Percentiles rank a stretch among this genome's conserved stretches.
These are phyloP conservation scores for Nymphicus hollandicus DNA, from an alignment of 2,113 vertebrate genomes.

Conservation along the genomic window DNA sequence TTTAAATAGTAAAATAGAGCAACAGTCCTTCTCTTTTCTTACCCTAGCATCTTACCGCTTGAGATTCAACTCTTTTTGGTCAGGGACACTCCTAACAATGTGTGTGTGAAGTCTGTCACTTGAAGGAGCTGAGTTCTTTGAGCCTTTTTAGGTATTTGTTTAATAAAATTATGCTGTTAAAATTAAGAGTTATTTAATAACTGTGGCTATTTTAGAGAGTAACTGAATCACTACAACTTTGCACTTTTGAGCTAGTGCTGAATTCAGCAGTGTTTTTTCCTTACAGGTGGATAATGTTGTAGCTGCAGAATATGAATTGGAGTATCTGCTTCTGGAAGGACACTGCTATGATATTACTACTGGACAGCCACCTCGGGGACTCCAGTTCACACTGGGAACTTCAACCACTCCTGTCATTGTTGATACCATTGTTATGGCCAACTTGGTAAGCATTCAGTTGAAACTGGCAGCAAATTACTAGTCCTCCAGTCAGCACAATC, in stretches of 20 bases:
- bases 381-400: slow-evolving; percentile 94
- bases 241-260: background rate
- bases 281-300: slow-evolving; percentile 89
- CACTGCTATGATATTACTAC: slow-evolving; percentile 98
- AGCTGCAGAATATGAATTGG: slow-evolving; percentile 92
- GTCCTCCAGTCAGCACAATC: background rate
- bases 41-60: background rate
- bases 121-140: background rate
- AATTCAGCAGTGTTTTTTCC: background rate
- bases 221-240: background rate
- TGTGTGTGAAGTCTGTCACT: background rate
- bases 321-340: slow-evolving; percentile 92
- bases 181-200: background rate
- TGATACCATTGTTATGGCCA: slow-evolving; percentile 98
- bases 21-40: background rate
- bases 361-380: slow-evolving; percentile 92
- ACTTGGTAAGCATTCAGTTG: slow-evolving; percentile 76
- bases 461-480: background rate
- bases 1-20: background rate
- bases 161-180: background rate
- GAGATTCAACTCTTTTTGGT: background rate
- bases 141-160: background rate
- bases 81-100: background rate
- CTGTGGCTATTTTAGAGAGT: background rate
- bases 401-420: slow-evolving; percentile 83